Evolutionary conservation across 2,888 invertebrate species (phyloP).

Genomic region (Oxystoma pomonae): DNA sequence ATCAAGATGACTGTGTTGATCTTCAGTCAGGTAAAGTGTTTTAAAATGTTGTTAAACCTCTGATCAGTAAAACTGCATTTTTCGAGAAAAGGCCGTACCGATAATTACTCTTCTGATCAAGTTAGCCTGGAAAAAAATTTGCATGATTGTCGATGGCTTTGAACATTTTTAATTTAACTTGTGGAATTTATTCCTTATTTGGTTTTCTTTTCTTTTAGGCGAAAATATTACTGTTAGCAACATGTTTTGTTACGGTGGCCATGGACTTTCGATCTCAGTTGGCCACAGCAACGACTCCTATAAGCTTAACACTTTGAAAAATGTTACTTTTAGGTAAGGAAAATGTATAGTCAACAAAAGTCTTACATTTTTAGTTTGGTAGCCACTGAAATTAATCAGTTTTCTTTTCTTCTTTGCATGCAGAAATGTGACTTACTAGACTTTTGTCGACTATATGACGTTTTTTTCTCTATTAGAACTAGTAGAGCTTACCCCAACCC

Average conservation of each 20-base stretch:
- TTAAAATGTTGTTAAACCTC: background rate
- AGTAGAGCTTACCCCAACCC: no score
- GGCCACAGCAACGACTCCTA: background rate
- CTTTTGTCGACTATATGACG: no score
- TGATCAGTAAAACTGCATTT: background rate
- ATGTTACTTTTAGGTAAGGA: background rate
- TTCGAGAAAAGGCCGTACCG: background rate
- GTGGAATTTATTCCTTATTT: background rate
- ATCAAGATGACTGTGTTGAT: background rate
- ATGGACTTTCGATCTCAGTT: background rate
- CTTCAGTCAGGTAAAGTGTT: background rate
- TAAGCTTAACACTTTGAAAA: background rate
- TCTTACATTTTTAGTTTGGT: no score
- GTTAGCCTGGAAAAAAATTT: background rate
- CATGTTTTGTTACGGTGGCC: background rate
- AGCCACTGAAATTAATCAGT: no score
- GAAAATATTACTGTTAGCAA: background rate
- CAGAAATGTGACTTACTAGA: no score
- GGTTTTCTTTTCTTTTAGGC: background rate
- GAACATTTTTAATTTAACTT: no score
- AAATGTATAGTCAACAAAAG: no score
- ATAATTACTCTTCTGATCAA: background rate
- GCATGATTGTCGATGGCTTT: background rate
- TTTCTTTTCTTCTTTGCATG: no score
- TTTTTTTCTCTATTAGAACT: no score